These are phyloP conservation scores for Holocentrus rufus DNA, from an alignment of 2,797 vertebrate species.

Conservation along the genomic window DNA sequence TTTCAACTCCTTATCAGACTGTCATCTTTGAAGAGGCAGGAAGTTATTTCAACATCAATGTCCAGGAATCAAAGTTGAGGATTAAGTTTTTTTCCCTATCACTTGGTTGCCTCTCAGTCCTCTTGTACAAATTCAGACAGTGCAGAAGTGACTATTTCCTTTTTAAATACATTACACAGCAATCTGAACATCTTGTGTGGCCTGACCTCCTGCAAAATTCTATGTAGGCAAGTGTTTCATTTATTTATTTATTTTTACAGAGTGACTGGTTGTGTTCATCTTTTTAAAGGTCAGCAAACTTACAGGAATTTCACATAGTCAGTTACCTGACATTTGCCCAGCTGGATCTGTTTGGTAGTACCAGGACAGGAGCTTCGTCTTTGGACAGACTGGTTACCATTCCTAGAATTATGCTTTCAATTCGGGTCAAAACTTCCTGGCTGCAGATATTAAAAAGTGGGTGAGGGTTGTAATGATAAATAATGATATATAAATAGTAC, in stretches of 20 bases:
- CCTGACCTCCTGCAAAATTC: constrained; percentile 42
- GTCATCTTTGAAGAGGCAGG: constrained; percentile 65
- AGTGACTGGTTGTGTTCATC: constrained; percentile 49
- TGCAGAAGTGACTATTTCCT: constrained; percentile 37
- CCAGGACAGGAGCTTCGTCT: constrained; percentile 87
- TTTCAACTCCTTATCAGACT: constrained; percentile 57
- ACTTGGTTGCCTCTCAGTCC: constrained; percentile 33
- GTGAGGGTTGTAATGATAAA: not conserved
- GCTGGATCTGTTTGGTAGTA: constrained; percentile 83
- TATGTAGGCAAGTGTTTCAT: constrained; percentile 51
- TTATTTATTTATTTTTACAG: constrained; percentile 59
- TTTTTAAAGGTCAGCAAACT: constrained; percentile 46
- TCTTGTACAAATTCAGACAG: constrained; percentile 47
- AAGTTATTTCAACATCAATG: constrained; percentile 62
- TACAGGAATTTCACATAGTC: constrained; percentile 31
- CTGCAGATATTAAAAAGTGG: constrained; percentile 72
- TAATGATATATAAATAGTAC: not conserved
- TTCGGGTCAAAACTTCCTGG: constrained; percentile 84
- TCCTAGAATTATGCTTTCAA: constrained; percentile 88
- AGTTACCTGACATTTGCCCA: constrained; percentile 91
- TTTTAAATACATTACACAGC: constrained; percentile 48
- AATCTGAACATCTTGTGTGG: constrained; percentile 65
- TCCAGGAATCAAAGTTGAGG: constrained; percentile 23
- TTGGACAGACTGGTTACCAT: constrained; percentile 84
- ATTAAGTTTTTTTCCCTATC: constrained; percentile 21